Conservation (phyloP, 1,140 invertebrate species). For the Zaprionus lachaisei region DNA sequence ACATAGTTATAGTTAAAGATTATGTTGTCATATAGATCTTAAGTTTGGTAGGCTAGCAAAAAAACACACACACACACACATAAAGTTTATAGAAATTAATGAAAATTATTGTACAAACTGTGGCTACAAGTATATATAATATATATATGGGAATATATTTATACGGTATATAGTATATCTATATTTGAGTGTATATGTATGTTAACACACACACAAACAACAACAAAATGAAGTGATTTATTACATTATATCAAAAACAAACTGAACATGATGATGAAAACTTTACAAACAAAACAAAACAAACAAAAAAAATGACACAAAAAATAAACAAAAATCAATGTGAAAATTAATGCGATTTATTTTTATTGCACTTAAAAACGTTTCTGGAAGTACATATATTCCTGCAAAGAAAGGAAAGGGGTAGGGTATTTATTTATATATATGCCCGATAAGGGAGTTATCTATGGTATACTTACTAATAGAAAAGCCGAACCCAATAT, state of each 20-base stretch:
- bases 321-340: slow-evolving; percentile 78
- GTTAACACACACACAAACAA: slow-evolving; percentile 59
- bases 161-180: slow-evolving; percentile 49
- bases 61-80: slow-evolving; percentile 39
- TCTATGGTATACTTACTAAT: slow-evolving; percentile 73
- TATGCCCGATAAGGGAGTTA: background rate
- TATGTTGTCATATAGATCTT: slow-evolving; percentile 78
- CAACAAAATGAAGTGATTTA: slow-evolving; percentile 78
- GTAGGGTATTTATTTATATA: background rate
- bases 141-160: slow-evolving; percentile 34
- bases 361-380: slow-evolving; percentile 43
- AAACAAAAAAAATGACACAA: slow-evolving; percentile 66
- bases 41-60: slow-evolving; percentile 67
- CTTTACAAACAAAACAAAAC: slow-evolving; percentile 42
- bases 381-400: slow-evolving; percentile 82
- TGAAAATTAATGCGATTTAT: slow-evolving; percentile 50
- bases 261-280: slow-evolving; percentile 46
- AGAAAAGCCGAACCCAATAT: slow-evolving; percentile 85
- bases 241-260: slow-evolving; percentile 80
- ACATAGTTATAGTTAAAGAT: slow-evolving; percentile 56
- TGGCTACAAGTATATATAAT: slow-evolving; percentile 45
- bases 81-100: slow-evolving; percentile 74
- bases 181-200: slow-evolving; percentile 57
- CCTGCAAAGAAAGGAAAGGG: slow-evolving; percentile 51
- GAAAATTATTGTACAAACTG: slow-evolving; percentile 78